Evolutionary conservation across 2,888 invertebrate genomes (phyloP), one percentile per base, ranked within the genome.

Genomic region (Entomobrya proxima): DNA sequence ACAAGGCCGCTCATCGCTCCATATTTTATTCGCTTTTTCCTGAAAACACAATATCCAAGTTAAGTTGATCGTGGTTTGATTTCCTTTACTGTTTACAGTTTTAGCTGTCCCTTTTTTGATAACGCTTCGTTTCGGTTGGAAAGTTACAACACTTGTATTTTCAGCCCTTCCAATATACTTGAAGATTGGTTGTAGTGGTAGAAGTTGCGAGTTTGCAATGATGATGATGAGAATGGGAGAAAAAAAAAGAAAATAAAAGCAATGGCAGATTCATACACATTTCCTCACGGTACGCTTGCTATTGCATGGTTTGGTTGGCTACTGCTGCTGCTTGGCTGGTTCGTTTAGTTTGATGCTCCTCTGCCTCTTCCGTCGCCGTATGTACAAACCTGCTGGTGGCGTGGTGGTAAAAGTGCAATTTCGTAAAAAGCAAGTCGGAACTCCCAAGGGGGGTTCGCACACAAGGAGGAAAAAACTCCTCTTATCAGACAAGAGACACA

Each of bases 371-470:
- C 64, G 30, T 64, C 35, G n/a, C 13, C 32, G n/a, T 58, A 9
- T 27, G 9, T 30, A 47, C 47, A 72, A n/a, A 72, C 44, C 40
- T 67, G 67, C 35, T 37, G 44, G 44, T 52, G 37, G 52, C 47
- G 76, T 47, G 74, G 88, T 88, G 88, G 89, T 88, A 89, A 88
- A 88, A 89, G 88, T 89, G 89, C 89, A 90, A 90, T 90, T 90
- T 90, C 87, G 88, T 90, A 89, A 90, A 90, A 90, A 89, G 90
- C 89, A 89, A 89, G 86, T 88, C 86, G 84, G 76, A 27, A 87
- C 81, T 89, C 90, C 89, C 90, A 86, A 87, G 89, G 89, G 90
- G 87, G 83, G 84, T 69, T 61, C 27, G 72, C 27, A 21, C 67
- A 72, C 72, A 72, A 30, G 74, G 32, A 72, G 76, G 77, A 88